Percentiles rank a stretch among this genome's conserved stretches.
Conservation (phyloP, 2,888 invertebrate species). For the Tachina lurida region DNA sequence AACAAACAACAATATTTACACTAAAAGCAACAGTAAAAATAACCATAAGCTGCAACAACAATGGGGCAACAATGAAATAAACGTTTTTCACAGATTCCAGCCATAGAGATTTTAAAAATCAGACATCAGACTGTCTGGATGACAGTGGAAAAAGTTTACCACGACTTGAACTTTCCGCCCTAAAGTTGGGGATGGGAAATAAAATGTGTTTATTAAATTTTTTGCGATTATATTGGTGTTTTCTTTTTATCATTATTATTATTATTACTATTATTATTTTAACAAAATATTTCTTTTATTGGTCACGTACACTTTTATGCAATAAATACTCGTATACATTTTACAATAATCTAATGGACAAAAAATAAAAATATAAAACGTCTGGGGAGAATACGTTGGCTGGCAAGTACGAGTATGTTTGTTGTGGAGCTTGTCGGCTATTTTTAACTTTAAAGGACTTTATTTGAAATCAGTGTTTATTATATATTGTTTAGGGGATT, state of each 20-base stretch:
- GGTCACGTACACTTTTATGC: slow-evolving; percentile 76
- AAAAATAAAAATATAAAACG: slow-evolving; percentile 50
- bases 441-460: slow-evolving; percentile 18
- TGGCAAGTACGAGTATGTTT: too few species aligned
- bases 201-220: slow-evolving; percentile 70
- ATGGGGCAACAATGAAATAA: not conserved
- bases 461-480: slow-evolving; percentile 2
- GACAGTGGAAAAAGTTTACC: slow-evolving; percentile 5
- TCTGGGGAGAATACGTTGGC: slow-evolving; percentile 15
- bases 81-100: slow-evolving; percentile 47
- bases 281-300: slow-evolving; percentile 70
- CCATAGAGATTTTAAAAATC: slow-evolving; percentile 49
- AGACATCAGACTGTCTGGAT: slow-evolving; percentile 53
- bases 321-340: slow-evolving; percentile 78
- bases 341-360: slow-evolving; percentile 79
- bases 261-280: not conserved
- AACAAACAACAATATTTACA: slow-evolving; percentile 49
- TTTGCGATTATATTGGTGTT: not conserved
- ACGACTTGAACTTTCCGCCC: slow-evolving; percentile 43
- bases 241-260: slow-evolving; percentile 18
- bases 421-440: not conserved
- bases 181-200: not conserved
- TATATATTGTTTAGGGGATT: not conserved
- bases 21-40: slow-evolving; percentile 56
- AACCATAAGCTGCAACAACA: slow-evolving; percentile 55